These are phyloP conservation scores for Clarias batrachus DNA, from an alignment of 2,113 vertebrate genomes.

Conservation along the genomic window DNA sequence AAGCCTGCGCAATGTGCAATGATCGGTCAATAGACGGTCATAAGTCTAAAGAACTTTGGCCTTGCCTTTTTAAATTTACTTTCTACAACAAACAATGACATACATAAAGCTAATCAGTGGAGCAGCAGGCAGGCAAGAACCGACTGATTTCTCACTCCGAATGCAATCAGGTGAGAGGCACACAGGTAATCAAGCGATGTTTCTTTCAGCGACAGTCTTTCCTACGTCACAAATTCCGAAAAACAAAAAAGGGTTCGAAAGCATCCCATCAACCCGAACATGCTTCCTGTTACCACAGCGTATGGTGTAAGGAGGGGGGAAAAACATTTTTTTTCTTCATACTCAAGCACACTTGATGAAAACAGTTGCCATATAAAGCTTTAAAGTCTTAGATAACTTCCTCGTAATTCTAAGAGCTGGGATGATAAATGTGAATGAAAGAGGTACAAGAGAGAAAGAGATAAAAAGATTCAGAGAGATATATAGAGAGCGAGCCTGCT, in stretches of 20 bases:
- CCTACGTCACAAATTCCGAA: neutral
- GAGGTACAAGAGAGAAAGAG: conserved; percentile 14
- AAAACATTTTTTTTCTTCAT: neutral
- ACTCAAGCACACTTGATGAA: conserved; percentile 45
- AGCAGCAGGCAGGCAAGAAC: conserved; percentile 62
- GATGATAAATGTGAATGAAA: conserved; percentile 50
- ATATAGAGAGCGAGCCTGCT: conserved; percentile 68
- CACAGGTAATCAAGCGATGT: conserved; percentile 65
- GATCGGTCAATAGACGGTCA: conserved; percentile 39
- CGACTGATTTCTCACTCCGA: conserved; percentile 68
- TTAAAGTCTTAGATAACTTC: conserved; percentile 71
- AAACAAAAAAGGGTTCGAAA: conserved; percentile 1
- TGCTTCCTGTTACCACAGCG: neutral
- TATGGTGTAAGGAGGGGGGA: neutral
- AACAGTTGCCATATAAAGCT: conserved; percentile 52
- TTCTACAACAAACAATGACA: conserved; percentile 69
- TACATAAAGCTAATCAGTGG: conserved; percentile 66
- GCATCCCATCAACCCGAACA: neutral
- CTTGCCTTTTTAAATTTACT: conserved; percentile 40
- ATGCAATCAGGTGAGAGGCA: conserved; percentile 67
- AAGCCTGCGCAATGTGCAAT: conserved; percentile 19
- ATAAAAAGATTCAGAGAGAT: conserved; percentile 27
- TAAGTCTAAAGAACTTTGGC: conserved; percentile 29
- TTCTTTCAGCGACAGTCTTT: conserved; percentile 47
- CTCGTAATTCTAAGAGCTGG: conserved; percentile 67